A percentile compares a stretch with the other conserved stretches of the same genome.
These are phyloP conservation scores for Crypturellus tataupa DNA, from an alignment of 2,797 vertebrate genomes.

Conservation along the genomic window DNA sequence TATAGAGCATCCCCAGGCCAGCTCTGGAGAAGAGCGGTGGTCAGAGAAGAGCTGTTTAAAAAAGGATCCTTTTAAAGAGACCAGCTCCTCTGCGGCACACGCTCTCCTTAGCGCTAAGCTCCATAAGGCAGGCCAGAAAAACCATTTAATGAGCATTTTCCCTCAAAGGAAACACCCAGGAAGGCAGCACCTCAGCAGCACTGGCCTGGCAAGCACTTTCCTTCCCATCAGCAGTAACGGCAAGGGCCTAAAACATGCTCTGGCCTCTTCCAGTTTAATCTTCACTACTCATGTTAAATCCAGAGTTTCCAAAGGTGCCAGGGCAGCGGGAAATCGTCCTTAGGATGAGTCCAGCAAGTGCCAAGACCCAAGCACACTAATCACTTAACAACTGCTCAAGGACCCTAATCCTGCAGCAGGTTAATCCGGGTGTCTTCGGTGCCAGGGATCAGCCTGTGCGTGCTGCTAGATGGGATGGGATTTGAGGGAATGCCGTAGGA, in stretches of 20 bases:
- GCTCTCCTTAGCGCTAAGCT: neutral
- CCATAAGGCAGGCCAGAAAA: neutral
- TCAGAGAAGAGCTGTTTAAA: neutral
- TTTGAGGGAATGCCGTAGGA: neutral
- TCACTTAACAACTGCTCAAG: conserved; percentile 33
- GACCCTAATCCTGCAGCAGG: conserved; percentile 35
- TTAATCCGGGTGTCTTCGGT: conserved; percentile 36
- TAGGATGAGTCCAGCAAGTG: conserved; percentile 17
- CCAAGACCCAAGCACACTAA: conserved; percentile 11
- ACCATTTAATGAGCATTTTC: neutral
- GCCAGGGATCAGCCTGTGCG: conserved; percentile 49
- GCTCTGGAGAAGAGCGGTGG: neutral
- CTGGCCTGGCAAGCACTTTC: neutral
- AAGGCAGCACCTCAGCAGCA: neutral
- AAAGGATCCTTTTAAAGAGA: neutral
- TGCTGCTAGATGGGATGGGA: neutral
- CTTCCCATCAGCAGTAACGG: neutral
- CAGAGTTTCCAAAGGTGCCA: neutral
- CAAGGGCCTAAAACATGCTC: rapidly evolving
- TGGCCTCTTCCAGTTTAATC: neutral
- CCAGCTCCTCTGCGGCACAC: neutral
- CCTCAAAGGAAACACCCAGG: neutral
- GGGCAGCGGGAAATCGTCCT: neutral
- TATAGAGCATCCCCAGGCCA: neutral
- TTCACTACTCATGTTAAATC: neutral